phyloP scores from a whole-genome alignment of 2,888 invertebrate species.

The Stenoptilia bipunctidactyla region DNA sequence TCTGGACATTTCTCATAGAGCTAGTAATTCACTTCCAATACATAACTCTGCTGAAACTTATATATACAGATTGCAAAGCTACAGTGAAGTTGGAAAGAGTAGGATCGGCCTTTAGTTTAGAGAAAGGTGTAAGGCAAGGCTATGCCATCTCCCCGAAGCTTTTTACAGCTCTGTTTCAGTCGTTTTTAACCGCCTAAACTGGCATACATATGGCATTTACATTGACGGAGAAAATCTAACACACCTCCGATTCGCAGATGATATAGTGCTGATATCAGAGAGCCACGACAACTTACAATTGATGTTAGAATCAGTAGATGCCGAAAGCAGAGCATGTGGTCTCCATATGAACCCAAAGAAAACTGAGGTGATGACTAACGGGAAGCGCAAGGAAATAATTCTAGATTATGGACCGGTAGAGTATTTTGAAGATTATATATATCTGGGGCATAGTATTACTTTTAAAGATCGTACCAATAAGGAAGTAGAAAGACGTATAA shows the following conservation, averaged over 20 bases:
- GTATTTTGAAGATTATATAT: constrained; percentile 7
- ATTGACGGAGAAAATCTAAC: constrained; percentile 9
- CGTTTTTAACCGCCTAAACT: constrained; percentile 8
- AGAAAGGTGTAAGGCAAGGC: constrained; percentile 9
- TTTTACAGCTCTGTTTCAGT: constrained; percentile 9
- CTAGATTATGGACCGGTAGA: constrained; percentile 2
- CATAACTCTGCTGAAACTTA: constrained; percentile 5
- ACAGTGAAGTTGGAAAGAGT: constrained; percentile 6
- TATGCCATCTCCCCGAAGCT: constrained; percentile 10
- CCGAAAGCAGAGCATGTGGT: constrained; percentile 3
- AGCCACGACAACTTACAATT: neutral
- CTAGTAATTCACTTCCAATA: constrained; percentile 9
- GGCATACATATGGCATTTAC: constrained; percentile 6
- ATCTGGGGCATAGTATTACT: constrained; percentile 5
- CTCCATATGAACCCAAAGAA: constrained; percentile 2
- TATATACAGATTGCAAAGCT: constrained; percentile 7
- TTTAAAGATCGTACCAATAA: neutral
- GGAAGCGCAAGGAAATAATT: neutral
- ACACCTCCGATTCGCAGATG: constrained; percentile 8
- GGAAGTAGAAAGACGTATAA: constrained; percentile 7
- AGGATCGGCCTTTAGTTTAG: constrained; percentile 6
- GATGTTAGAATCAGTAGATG: constrained; percentile 3
- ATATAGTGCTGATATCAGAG: constrained; percentile 8
- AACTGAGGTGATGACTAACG: constrained; percentile 1
- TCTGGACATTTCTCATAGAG: constrained; percentile 11